Evolutionary conservation across 2,113 vertebrate species (phyloP).

Genomic region (Anolis sagrei): DNA sequence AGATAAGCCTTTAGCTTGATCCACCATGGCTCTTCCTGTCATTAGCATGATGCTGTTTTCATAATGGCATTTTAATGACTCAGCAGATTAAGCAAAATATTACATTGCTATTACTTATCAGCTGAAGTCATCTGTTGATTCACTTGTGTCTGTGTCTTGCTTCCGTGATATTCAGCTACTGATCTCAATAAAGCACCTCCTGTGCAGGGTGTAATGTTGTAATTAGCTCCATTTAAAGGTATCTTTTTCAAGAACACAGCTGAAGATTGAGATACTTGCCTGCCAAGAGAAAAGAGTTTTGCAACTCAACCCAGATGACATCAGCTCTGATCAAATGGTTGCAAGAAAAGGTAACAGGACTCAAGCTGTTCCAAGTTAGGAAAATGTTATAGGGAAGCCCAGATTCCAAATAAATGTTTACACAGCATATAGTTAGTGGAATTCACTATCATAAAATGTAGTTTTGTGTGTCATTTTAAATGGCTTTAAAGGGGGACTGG

Average conservation of each 20-base stretch:
- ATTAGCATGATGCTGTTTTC: neutral
- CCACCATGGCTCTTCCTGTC: neutral
- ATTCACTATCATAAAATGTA: too few species aligned
- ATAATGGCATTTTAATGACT: neutral
- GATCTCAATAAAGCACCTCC: neutral
- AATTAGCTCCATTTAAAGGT: neutral
- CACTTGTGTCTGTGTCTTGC: neutral
- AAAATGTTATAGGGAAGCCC: neutral
- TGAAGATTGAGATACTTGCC: neutral
- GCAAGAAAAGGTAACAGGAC: neutral
- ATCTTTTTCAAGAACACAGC: neutral
- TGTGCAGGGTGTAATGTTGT: neutral
- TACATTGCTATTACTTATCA: neutral
- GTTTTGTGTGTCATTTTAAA: too few species aligned
- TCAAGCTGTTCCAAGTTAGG: neutral
- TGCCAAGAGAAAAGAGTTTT: neutral
- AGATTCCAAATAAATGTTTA: neutral
- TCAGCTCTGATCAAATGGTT: neutral
- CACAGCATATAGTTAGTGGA: too few species aligned
- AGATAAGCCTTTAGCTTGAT: neutral
- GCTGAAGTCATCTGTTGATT: neutral
- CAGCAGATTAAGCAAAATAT: neutral
- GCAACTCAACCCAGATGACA: neutral
- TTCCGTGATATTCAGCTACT: neutral
- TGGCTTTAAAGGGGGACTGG: too few species aligned